Percentiles rank a stretch among this genome's conserved stretches.
Conservation (phyloP, 2,888 invertebrate genomes). For the Cylloceria caligata region DNA sequence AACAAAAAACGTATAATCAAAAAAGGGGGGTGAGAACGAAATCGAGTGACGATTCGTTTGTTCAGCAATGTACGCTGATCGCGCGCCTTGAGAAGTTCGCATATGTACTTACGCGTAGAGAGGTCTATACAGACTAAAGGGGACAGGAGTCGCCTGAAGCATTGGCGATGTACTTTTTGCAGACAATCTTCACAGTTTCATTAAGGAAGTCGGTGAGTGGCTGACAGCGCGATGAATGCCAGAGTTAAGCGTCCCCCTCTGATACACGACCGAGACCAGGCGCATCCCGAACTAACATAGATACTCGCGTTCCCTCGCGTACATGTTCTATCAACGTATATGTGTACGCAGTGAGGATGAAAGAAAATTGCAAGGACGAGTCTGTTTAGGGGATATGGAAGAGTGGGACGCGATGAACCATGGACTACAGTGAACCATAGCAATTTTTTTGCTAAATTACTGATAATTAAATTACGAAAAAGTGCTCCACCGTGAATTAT, state of each 20-base stretch:
- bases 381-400: constrained; percentile 45
- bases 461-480: no score
- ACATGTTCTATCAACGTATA: constrained; percentile 48
- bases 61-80: constrained; percentile 36
- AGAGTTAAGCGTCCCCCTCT: constrained; percentile 79
- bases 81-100: constrained; percentile 30
- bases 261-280: constrained; percentile 49
- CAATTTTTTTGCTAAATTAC: no score
- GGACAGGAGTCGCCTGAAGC: constrained; percentile 41
- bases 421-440: no score
- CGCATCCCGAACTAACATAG: constrained; percentile 55
- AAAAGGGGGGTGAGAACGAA: background rate
- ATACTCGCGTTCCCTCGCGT: constrained; percentile 17
- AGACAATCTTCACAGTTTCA: constrained; percentile 84
- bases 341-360: constrained; percentile 28
- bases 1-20: background rate
- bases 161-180: constrained; percentile 82
- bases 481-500: no score
- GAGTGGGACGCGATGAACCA: no score
- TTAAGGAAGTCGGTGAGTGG: constrained; percentile 83
- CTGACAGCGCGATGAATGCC: constrained; percentile 82
- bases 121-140: constrained; percentile 33
- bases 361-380: constrained; percentile 46
- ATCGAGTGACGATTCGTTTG: background rate
- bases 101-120: background rate